Evolutionary conservation across 1,140 invertebrate genomes (phyloP), one percentile per base, ranked within the genome.

Genomic region (Trachelipus rathkii): DNA sequence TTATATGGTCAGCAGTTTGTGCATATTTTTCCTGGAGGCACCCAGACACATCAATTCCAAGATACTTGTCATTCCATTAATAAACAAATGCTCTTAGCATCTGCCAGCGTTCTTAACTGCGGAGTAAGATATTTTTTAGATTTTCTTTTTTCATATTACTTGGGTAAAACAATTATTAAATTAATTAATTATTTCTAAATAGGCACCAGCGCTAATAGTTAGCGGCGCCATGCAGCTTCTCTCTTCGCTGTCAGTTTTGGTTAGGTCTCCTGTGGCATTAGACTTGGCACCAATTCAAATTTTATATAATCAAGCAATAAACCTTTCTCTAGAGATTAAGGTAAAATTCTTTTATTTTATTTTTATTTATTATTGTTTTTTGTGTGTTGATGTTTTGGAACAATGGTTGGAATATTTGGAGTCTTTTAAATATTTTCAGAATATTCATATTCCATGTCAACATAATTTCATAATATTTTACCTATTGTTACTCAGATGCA

Each of bases 21-120:
- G 46, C 77, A 81, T 24, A 74, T 78, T 9, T 78, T 73, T 44
- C 79, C 77, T 23, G 77, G 77, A 60, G 75, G 74, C 44, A 76
- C 71, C 44, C 77, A 68, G 72, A 80, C 60, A 76, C 83, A 45
- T 83, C 85, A 77, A 83, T 84, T 70, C 85, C 87, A 79, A 85
- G 87, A 44, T 83, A 85, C 46, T 83, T 87, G 50, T 84, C 86
- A 78, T 81, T 83, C n/a, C 84, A 86, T 76, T 86, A 86, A 87
- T 74, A 86, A 85, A 71, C 83, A 86, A 79, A 79, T 86, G 46
- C 82, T 86, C 9, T 74, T 81, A 60, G 79, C 79, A 45, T 77
- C 79, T n/a, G 76, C 77, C 15, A 78, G 73, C 45, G 77, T 81
- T 50, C 72, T 78, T 11, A 78, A 77, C 78, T 71, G 75, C 73